Base-by-base conservation (phyloP, 2,888 invertebrate genomes). In the Latrodectus elegans region DNA sequence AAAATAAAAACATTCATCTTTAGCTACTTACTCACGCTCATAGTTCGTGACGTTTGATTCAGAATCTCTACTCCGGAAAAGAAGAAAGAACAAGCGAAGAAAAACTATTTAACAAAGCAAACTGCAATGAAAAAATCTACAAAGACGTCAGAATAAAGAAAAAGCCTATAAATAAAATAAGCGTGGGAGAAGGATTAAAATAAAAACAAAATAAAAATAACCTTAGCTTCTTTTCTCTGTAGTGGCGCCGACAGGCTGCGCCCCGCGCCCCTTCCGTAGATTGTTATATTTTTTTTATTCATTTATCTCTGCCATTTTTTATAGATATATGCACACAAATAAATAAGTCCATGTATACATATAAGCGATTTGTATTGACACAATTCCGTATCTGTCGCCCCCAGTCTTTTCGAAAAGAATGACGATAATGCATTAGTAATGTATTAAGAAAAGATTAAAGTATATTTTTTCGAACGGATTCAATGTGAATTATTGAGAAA, bases 221-320 rank as follows among this genome's bases (percentile, higher is more conserved):
- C 14, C 12, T 60, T 38, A 70, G 76, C 49, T 52, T 75, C 64
- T 65, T 68, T 74, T 81, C 65, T 73, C 73, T 68, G 26, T 70
- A 51, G 68, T 72, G 86, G 86, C 86, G 86, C 86, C 86, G 81
- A 53, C 38, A 75, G 75, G 80, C 71, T 81, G 86, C 73, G 67
- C 72, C 77, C 84, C 84, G 22, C 67, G 51, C 70, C 53, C 83
- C 68, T 76, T 71, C 76, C 70, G 67, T 51, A 73, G 73, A 74
- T 55, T 65, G 53, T 73, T 52, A 11, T 38, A 38, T 38, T 38
- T 49, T 73, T 72, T 73, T 73, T 53, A 49, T 17, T 73, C 73
- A 26, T 26, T n/a, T 26, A 49, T 73, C 26, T 73, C 73, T 73
- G 17, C 53, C 73, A 14, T n/a, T 26, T 52, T 73, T 70, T 70